A percentile compares a stretch with the other conserved stretches of the same genome.
Evolutionary conservation across 2,113 vertebrate genomes (phyloP).

Genomic region (Pithys albifrons): DNA sequence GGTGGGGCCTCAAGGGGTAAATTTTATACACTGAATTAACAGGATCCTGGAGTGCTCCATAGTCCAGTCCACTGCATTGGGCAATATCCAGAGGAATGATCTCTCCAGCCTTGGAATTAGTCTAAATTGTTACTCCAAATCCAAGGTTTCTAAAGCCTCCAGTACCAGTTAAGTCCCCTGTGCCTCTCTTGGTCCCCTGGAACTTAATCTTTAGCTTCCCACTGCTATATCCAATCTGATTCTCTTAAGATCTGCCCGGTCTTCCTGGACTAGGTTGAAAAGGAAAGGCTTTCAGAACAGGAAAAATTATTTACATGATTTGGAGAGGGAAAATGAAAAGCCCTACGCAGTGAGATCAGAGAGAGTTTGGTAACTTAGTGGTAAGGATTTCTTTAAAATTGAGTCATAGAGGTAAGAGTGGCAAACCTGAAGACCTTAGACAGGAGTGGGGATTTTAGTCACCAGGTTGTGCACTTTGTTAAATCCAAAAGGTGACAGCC

Average conservation of each 20-base stretch:
- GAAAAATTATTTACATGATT: not conserved
- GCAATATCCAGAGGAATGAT: not conserved
- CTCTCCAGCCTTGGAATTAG: not conserved
- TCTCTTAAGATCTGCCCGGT: not conserved
- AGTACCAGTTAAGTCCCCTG: not conserved
- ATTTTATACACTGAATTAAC: not conserved
- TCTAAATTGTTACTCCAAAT: not conserved
- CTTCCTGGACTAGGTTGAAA: not conserved
- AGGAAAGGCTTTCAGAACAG: not conserved
- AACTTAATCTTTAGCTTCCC: not conserved
- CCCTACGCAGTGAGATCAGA: not conserved
- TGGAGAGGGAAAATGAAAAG: not conserved
- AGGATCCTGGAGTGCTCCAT: not conserved
- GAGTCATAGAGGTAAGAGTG: not conserved
- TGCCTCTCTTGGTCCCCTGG: not conserved
- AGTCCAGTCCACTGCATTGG: accelerated
- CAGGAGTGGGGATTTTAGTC: not conserved
- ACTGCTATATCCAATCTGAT: not conserved
- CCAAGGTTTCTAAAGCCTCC: not conserved
- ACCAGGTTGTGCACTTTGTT: not conserved
- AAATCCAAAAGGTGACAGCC: not conserved
- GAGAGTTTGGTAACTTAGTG: not conserved
- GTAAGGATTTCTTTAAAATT: not conserved
- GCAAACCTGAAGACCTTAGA: not conserved
- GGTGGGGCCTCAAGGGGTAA: not conserved